Conservation (phyloP, 2,113 vertebrate species). For the Perca flavescens region DNA sequence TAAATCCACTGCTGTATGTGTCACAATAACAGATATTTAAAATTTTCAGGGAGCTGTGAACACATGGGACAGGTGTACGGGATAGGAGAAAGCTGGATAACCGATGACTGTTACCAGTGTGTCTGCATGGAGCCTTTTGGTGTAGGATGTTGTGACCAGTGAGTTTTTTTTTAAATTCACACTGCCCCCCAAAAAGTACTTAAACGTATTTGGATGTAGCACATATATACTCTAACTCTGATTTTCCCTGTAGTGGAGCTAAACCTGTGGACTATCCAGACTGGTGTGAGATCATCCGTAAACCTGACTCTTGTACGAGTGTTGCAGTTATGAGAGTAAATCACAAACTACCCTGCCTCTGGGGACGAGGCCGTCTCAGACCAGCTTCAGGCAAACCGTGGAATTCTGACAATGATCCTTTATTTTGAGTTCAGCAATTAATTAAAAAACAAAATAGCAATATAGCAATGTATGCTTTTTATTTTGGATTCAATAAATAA, state of each 20-base stretch:
- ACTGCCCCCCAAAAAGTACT: not conserved
- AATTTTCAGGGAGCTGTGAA: slow-evolving; percentile 79
- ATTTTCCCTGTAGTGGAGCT: slow-evolving; percentile 59
- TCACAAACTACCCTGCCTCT: slow-evolving; percentile 82
- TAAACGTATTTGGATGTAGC: not conserved
- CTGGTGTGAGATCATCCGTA: slow-evolving; percentile 84
- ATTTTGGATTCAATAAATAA: slow-evolving; percentile 18
- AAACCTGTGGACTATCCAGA: slow-evolving; percentile 84
- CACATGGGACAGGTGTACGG: slow-evolving; percentile 77
- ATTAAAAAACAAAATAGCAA: not conserved
- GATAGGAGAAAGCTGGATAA: slow-evolving; percentile 84
- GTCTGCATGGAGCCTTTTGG: slow-evolving; percentile 87
- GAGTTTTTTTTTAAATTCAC: slow-evolving; percentile 34
- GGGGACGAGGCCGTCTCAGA: slow-evolving; percentile 74
- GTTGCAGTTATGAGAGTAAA: slow-evolving; percentile 84
- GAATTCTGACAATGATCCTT: slow-evolving; percentile 80
- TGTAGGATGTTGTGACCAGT: slow-evolving; percentile 87
- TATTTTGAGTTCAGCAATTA: slow-evolving; percentile 68
- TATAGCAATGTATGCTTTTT: not conserved
- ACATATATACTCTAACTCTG: not conserved
- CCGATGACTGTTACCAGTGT: slow-evolving; percentile 82
- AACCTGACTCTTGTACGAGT: slow-evolving; percentile 81
- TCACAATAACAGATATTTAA: not conserved
- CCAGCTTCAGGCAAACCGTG: slow-evolving; percentile 65
- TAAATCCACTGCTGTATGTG: not conserved